These are phyloP conservation scores for Promerops cafer DNA, from an alignment of 2,113 vertebrate species.

Conservation along the genomic window DNA sequence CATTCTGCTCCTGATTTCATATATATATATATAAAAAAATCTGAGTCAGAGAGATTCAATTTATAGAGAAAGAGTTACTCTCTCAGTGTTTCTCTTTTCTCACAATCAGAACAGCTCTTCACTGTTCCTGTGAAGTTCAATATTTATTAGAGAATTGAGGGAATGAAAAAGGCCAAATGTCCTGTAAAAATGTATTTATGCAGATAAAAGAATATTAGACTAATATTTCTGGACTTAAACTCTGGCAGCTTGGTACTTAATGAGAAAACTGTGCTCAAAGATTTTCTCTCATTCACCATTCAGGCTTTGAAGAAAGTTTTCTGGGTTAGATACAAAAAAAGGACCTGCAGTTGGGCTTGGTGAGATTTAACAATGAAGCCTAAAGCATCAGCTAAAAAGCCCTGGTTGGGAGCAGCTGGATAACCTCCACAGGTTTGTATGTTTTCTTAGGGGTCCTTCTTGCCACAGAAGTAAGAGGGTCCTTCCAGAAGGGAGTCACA, in stretches of 20 bases:
- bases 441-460: background rate
- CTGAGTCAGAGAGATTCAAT: slow-evolving; percentile 2
- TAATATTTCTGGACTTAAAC: slow-evolving; percentile 31
- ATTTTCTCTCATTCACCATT: background rate
- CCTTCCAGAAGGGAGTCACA: background rate
- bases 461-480: background rate
- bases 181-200: slow-evolving; percentile 41
- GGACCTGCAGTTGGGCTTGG: background rate
- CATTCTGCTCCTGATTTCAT: background rate
- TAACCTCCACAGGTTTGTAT: background rate
- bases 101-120: background rate
- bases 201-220: slow-evolving; percentile 31
- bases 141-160: slow-evolving; percentile 3
- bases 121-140: background rate
- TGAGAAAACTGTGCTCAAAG: slow-evolving; percentile 22
- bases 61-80: background rate
- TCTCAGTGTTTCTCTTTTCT: background rate
- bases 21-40: background rate
- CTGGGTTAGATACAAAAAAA: background rate
- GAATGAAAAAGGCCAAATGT: slow-evolving; percentile 27
- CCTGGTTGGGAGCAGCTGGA: background rate
- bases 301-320: slow-evolving; percentile 31
- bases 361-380: background rate
- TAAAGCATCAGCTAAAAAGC: background rate
- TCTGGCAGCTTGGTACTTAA: background rate